Evolutionary conservation across 2,797 vertebrate species (phyloP).

Genomic region (Tadarida brasiliensis): DNA sequence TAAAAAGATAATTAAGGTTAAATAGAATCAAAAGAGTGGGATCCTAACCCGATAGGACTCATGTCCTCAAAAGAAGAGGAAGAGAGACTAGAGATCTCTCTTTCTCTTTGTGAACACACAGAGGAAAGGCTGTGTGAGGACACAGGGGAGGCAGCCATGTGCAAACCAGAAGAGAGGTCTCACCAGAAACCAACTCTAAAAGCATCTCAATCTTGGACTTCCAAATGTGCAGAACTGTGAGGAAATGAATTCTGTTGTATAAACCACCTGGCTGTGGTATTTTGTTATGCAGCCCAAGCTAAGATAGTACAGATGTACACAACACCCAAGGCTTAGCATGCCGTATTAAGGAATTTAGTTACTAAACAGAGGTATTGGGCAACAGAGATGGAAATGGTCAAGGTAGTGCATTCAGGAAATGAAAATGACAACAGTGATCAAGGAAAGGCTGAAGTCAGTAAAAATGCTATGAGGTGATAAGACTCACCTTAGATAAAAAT

Average conservation of each 20-base stretch:
- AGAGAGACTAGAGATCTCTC: not conserved
- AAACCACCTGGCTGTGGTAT: fast-evolving
- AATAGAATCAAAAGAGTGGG: not conserved
- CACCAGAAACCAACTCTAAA: not conserved
- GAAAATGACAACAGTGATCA: not conserved
- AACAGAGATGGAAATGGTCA: not conserved
- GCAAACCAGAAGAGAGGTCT: not conserved
- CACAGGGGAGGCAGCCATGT: not conserved
- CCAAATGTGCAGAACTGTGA: not conserved
- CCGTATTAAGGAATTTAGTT: not conserved
- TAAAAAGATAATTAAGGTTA: not conserved
- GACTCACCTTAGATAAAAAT: not conserved
- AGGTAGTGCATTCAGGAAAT: not conserved
- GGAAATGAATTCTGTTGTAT: not conserved
- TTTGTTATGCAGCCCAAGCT: not conserved
- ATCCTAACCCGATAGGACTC: not conserved
- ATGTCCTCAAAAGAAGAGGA: not conserved
- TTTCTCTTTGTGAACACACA: too few species aligned
- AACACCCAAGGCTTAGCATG: not conserved
- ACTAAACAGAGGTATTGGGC: not conserved
- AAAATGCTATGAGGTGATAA: not conserved
- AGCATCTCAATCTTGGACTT: not conserved
- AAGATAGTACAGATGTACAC: not conserved
- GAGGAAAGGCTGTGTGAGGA: not conserved
- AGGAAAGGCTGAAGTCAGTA: not conserved